A percentile compares a stretch with the other conserved stretches of the same genome.
Conservation (phyloP, 2,797 vertebrate species). For the Pelodytes ibericus region DNA sequence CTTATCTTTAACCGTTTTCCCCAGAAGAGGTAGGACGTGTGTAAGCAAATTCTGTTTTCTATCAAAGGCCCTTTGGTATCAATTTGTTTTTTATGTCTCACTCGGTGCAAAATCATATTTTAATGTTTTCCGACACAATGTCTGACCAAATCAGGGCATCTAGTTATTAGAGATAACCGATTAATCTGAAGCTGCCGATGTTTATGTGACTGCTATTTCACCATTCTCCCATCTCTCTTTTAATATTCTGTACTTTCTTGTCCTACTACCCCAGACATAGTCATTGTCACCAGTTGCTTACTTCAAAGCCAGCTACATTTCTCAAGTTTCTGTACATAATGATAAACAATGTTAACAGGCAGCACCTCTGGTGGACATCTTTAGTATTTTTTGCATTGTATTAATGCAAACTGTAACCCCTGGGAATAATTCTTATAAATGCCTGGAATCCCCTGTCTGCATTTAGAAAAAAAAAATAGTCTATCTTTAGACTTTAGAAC, state of each 20-base stretch:
- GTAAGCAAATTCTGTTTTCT: conserved; percentile 11
- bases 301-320: not conserved
- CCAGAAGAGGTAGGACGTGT: not conserved
- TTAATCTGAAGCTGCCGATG: conserved; percentile 15
- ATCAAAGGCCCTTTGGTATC: conserved; percentile 19
- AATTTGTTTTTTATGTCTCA: conserved; percentile 21
- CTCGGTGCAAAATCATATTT: conserved; percentile 12
- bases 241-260: not conserved
- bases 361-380: not conserved
- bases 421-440: not conserved
- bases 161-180: not conserved
- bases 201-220: not conserved
- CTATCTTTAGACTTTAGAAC: no score
- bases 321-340: not conserved
- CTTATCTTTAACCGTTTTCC: conserved; percentile 32
- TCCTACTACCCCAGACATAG: conserved; percentile 23
- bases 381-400: not conserved
- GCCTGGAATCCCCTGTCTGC: no score
- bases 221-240: conserved; percentile 8
- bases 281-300: not conserved
- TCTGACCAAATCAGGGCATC: conserved; percentile 7
- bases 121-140: conserved; percentile 8
- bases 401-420: not conserved
- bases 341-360: not conserved
- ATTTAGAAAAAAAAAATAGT: no score